Evolutionary conservation across 1,140 invertebrate species (phyloP).

Genomic region (Leptinotarsa texana): DNA sequence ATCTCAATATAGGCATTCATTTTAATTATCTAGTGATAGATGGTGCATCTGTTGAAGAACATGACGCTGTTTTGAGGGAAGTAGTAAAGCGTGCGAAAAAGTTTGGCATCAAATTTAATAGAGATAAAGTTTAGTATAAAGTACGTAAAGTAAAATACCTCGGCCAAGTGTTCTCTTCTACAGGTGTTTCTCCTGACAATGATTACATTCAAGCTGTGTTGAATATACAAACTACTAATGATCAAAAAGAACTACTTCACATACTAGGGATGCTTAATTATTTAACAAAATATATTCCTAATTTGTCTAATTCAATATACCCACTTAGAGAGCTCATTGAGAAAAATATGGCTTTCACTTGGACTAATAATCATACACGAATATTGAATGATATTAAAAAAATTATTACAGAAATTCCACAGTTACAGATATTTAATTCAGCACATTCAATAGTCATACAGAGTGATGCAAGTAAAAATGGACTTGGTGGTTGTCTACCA

Average conservation of each 20-base stretch:
- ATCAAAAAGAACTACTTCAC: constrained; percentile 28
- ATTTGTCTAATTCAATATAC: constrained; percentile 15
- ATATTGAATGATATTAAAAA: not conserved
- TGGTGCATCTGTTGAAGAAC: not conserved
- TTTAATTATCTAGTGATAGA: too few relatives aligned
- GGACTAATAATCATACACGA: not conserved
- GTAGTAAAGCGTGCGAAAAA: not conserved
- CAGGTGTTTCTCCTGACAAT: not conserved
- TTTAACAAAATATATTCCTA: constrained; percentile 30
- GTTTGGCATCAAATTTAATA: not conserved
- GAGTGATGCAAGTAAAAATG: not conserved
- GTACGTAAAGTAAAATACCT: not conserved
- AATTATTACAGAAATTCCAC: not conserved
- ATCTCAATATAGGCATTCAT: not conserved
- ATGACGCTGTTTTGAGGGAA: not conserved
- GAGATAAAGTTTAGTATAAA: not conserved
- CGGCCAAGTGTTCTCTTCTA: not conserved
- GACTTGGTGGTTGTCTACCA: not conserved
- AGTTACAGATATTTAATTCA: not conserved
- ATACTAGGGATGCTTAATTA: constrained; percentile 31
- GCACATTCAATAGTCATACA: not conserved
- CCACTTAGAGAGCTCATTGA: constrained; percentile 1
- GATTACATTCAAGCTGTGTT: not conserved
- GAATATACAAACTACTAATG: constrained; percentile 12
- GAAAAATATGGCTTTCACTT: not conserved